These are phyloP conservation scores for Trididemnum miniatum DNA, from an alignment of 23 tunicate genomes.

Conservation along the genomic window DNA sequence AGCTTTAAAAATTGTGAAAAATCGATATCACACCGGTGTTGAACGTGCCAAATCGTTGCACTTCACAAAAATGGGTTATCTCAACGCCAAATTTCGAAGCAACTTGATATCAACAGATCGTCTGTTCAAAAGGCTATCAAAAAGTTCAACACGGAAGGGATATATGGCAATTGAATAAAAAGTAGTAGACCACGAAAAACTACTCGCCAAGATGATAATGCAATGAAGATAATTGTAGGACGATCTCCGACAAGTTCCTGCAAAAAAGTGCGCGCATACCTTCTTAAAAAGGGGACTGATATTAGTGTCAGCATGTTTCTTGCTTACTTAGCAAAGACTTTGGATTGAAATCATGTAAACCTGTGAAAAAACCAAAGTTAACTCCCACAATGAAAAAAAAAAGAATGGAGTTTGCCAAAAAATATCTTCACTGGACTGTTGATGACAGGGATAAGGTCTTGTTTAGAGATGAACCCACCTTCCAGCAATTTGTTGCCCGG, in stretches of 20 bases:
- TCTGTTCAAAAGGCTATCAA: neutral
- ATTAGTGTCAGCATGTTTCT: conserved; percentile 24
- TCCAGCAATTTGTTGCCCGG: conserved; percentile 32
- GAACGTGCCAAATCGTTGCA: conserved; percentile 10
- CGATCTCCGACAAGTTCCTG: conserved; percentile 41
- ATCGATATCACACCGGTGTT: neutral
- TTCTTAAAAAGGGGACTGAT: neutral
- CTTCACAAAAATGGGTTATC: conserved; percentile 18
- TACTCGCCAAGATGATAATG: conserved; percentile 31
- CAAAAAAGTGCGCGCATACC: conserved; percentile 30
- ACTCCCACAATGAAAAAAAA: conserved; percentile 20
- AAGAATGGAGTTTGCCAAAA: conserved; percentile 18
- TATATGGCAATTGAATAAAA: neutral
- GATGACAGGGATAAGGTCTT: conserved; percentile 30
- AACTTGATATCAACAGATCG: neutral
- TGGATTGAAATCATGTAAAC: conserved; percentile 37
- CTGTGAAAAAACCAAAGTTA: conserved; percentile 29
- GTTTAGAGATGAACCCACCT: conserved; percentile 18
- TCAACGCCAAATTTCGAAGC: neutral
- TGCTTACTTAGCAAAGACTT: conserved; percentile 8
- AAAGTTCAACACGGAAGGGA: neutral
- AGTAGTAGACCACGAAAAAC: conserved; percentile 38
- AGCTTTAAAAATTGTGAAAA: neutral
- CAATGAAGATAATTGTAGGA: conserved; percentile 33
- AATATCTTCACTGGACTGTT: conserved; percentile 22